A percentile compares a stretch with the other conserved stretches of the same genome.
phyloP scores from a whole-genome alignment of 2,797 vertebrate species.

The Sitta carolinensis region DNA sequence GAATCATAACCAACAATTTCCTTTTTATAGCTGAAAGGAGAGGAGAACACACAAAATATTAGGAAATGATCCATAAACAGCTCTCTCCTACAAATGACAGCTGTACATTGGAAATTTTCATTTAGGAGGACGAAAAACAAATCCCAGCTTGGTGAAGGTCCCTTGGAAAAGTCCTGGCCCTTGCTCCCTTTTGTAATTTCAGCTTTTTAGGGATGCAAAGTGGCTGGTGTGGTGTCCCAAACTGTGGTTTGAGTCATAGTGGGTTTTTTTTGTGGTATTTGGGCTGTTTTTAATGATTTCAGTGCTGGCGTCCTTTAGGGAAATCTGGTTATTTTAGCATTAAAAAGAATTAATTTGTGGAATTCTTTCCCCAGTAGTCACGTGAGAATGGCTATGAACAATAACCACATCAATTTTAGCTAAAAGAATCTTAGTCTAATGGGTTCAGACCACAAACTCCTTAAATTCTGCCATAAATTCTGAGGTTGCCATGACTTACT shows the following conservation, averaged over 20 bases:
- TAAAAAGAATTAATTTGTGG: not conserved
- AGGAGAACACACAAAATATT: not conserved
- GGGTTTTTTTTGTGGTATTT: not conserved
- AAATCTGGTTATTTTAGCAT: not conserved
- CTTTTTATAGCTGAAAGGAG: slow-evolving; percentile 13
- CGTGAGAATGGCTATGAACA: not conserved
- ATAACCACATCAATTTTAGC: not conserved
- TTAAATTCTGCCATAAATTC: slow-evolving; percentile 6
- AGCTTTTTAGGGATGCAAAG: not conserved
- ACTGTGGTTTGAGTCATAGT: not conserved
- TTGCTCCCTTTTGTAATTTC: not conserved
- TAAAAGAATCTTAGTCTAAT: not conserved
- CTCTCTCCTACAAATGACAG: not conserved
- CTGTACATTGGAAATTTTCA: not conserved
- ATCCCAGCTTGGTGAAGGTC: not conserved
- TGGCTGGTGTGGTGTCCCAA: not conserved
- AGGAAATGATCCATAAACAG: slow-evolving; percentile 14
- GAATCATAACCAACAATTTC: slow-evolving; percentile 30
- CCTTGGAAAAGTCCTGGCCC: not conserved
- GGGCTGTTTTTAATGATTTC: not conserved
- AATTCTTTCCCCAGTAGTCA: not conserved
- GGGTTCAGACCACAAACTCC: not conserved
- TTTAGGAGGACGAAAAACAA: not conserved
- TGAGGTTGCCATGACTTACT: slow-evolving; percentile 8
- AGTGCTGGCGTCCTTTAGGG: not conserved